Percentiles rank a stretch among this genome's conserved stretches.
Evolutionary conservation across 2,888 invertebrate species (phyloP).

Genomic region (Morpho helenor): DNA sequence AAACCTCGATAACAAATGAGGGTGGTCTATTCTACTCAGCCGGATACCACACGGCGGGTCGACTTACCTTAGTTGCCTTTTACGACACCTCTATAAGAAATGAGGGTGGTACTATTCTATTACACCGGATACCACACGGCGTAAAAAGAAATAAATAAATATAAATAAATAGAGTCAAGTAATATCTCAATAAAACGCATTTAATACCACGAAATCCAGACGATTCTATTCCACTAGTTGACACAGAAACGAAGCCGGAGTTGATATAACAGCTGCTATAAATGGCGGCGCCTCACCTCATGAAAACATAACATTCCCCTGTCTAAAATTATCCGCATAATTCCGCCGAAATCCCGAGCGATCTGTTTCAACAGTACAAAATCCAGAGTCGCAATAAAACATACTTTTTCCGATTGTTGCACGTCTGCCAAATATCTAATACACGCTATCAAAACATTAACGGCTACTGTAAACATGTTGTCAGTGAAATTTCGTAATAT

Average conservation of each 20-base stretch:
- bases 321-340: constrained; percentile 52
- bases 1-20: too few species aligned
- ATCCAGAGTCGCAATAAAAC: constrained; percentile 28
- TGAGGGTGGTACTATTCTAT: too few species aligned
- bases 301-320: constrained; percentile 47
- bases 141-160: too few species aligned
- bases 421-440: constrained; percentile 47
- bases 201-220: constrained; percentile 3
- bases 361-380: constrained; percentile 27
- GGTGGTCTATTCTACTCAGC: too few species aligned
- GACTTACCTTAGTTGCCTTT: too few species aligned
- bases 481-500: constrained; percentile 6
- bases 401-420: constrained; percentile 43
- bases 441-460: constrained; percentile 30
- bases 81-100: too few species aligned
- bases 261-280: constrained; percentile 36
- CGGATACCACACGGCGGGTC: too few species aligned
- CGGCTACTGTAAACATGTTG: constrained; percentile 43
- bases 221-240: constrained; percentile 14
- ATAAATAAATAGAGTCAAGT: too few species aligned
- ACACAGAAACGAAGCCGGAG: constrained; percentile 16
- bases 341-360: constrained; percentile 38
- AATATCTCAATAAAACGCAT: neutral
- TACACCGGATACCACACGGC: too few species aligned
- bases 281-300: constrained; percentile 37